These are phyloP conservation scores for Zelleria hepariella DNA, from an alignment of 2,888 invertebrate genomes.

Conservation along the genomic window DNA sequence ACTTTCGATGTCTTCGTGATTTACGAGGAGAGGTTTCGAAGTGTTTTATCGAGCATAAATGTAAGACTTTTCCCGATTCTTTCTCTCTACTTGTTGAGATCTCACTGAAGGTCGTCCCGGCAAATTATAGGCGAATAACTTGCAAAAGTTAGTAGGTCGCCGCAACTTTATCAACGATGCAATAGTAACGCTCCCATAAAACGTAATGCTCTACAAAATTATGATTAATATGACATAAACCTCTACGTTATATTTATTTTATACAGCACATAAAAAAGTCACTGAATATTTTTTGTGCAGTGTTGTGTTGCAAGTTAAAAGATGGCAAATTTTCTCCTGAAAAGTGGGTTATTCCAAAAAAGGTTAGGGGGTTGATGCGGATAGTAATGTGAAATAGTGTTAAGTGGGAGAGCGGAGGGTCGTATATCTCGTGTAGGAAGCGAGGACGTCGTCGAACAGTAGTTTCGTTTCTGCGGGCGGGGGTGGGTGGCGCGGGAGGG, in stretches of 20 bases:
- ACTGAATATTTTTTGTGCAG: too few relatives aligned
- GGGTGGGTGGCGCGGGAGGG: conserved; percentile 68
- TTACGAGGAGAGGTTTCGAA: conserved; percentile 64
- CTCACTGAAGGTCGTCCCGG: conserved; percentile 53
- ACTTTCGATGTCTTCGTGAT: conserved; percentile 67
- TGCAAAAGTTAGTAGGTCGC: conserved; percentile 43
- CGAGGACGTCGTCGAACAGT: conserved; percentile 57
- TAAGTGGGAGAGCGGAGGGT: conserved; percentile 38
- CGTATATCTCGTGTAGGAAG: conserved; percentile 53
- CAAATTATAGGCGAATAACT: conserved; percentile 26
- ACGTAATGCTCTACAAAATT: not conserved
- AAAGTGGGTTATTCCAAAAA: not conserved
- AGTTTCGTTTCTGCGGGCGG: conserved; percentile 52
- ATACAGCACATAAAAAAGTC: too few relatives aligned
- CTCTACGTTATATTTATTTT: too few relatives aligned
- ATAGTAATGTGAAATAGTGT: conserved; percentile 28
- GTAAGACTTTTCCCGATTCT: conserved; percentile 27
- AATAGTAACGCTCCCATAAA: not conserved
- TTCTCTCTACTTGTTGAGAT: conserved; percentile 65
- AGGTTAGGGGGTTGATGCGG: conserved; percentile 13
- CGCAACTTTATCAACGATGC: conserved; percentile 18
- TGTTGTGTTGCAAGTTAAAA: too few relatives aligned
- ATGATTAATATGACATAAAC: too few relatives aligned
- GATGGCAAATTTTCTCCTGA: not conserved
- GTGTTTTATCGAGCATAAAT: conserved; percentile 71